phyloP scores from a whole-genome alignment of 2,888 invertebrate genomes.

The Dilophus febrilis region DNA sequence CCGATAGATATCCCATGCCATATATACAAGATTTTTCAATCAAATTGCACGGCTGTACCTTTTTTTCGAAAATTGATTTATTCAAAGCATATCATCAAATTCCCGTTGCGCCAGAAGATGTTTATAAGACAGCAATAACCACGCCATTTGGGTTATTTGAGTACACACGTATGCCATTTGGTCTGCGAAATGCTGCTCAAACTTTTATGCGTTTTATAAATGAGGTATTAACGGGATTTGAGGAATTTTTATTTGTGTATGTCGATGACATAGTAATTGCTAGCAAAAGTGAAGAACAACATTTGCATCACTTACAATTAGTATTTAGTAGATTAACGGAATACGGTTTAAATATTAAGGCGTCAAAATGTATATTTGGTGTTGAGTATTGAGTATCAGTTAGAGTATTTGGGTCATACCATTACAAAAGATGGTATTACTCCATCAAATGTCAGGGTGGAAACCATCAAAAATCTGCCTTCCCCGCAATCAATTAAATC shows the following conservation, averaged over 20 bases:
- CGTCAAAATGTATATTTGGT: slow-evolving; percentile 9
- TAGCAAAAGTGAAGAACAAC: slow-evolving; percentile 10
- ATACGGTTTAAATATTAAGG: slow-evolving; percentile 11
- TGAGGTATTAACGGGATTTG: slow-evolving; percentile 14
- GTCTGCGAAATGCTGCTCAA: too few relatives aligned
- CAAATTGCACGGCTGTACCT: too few relatives aligned
- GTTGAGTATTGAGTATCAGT: not conserved
- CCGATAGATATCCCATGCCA: too few relatives aligned
- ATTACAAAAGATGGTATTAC: not conserved
- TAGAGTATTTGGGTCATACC: not conserved
- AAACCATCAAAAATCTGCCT: not conserved
- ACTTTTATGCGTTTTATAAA: slow-evolving; percentile 4
- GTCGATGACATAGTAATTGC: slow-evolving; percentile 14
- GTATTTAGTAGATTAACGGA: slow-evolving; percentile 10
- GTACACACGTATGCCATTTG: too few relatives aligned
- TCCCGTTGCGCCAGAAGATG: too few relatives aligned
- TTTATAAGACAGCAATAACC: too few relatives aligned
- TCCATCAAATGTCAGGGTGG: not conserved
- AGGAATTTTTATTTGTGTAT: too few relatives aligned
- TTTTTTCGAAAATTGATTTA: too few relatives aligned
- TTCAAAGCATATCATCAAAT: too few relatives aligned
- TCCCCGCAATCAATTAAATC: not conserved
- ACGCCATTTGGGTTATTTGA: too few relatives aligned
- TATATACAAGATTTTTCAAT: too few relatives aligned
- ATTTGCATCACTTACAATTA: slow-evolving; percentile 7